phyloP scores from a whole-genome alignment of 1,140 invertebrate genomes.

The Drosophila nigrodunni region DNA sequence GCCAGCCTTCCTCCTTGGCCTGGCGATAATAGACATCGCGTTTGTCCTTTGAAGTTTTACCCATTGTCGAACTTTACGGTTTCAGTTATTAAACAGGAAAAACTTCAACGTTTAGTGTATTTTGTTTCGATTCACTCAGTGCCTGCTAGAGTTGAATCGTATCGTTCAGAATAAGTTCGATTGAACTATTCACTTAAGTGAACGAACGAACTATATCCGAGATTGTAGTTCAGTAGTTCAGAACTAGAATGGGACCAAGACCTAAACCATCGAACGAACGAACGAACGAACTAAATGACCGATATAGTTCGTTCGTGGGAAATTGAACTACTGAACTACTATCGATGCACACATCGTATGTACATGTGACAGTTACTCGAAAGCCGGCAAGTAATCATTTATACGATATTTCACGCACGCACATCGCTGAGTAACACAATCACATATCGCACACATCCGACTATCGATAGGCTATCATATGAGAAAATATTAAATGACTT shows the following conservation, averaged over 20 bases:
- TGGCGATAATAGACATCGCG: conserved; percentile 98
- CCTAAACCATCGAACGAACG: too few relatives aligned
- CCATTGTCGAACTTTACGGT: conserved; percentile 88
- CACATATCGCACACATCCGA: background rate
- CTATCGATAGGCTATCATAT: conserved; percentile 44
- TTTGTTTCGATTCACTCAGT: background rate
- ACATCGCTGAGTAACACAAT: background rate
- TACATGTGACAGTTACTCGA: background rate
- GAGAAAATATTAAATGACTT: conserved; percentile 38
- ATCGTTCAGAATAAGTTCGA: too few relatives aligned
- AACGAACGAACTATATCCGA: too few relatives aligned
- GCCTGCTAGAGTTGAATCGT: too few relatives aligned
- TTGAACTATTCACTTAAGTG: too few relatives aligned
- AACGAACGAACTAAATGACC: too few relatives aligned
- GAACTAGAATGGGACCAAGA: too few relatives aligned
- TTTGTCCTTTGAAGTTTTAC: conserved; percentile 99
- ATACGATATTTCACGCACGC: background rate
- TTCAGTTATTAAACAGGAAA: background rate
- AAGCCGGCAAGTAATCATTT: background rate
- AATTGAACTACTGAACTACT: too few relatives aligned
- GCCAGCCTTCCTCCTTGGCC: conserved; percentile 99
- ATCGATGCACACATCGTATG: background rate
- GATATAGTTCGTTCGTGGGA: too few relatives aligned
- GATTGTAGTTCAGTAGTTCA: too few relatives aligned
- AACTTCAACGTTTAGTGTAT: background rate